phyloP scores from a whole-genome alignment of 2,888 invertebrate genomes.

The Morpho deidamia region DNA sequence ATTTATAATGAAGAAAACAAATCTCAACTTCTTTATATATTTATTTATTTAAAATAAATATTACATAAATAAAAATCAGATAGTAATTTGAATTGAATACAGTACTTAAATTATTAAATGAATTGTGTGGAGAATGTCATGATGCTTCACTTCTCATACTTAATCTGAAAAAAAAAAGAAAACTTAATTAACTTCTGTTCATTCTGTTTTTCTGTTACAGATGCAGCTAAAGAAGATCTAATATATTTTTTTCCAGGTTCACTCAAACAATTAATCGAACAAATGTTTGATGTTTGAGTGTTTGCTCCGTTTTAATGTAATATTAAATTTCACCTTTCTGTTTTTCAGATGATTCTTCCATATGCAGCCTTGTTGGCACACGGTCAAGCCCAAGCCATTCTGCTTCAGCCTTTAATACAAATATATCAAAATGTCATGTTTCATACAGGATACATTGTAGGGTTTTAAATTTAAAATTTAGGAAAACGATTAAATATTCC shows the following conservation, averaged over 20 bases:
- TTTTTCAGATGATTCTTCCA: slow-evolving; percentile 76
- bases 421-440: slow-evolving; percentile 56
- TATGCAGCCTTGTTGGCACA: slow-evolving; percentile 80
- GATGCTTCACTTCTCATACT: slow-evolving; percentile 39
- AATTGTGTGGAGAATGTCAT: slow-evolving; percentile 19
- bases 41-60: slow-evolving; percentile 43
- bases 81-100: slow-evolving; percentile 27
- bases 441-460: slow-evolving; percentile 41
- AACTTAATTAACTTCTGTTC: slow-evolving; percentile 57
- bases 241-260: slow-evolving; percentile 58
- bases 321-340: slow-evolving; percentile 71
- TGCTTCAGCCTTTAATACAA: slow-evolving; percentile 78
- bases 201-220: slow-evolving; percentile 73
- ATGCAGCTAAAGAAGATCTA: slow-evolving; percentile 65
- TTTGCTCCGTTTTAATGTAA: slow-evolving; percentile 46
- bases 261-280: slow-evolving; percentile 48
- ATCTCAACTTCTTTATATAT: slow-evolving; percentile 31
- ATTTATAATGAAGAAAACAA: slow-evolving; percentile 41
- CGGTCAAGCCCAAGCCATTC: slow-evolving; percentile 82
- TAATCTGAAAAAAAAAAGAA: slow-evolving; percentile 60
- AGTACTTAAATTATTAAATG: slow-evolving; percentile 15
- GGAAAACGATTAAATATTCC: slow-evolving; percentile 15
- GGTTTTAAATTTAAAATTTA: slow-evolving; percentile 5
- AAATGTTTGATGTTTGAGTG: slow-evolving; percentile 57
- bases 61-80: slow-evolving; percentile 39